Percentiles rank a stretch among this genome's conserved stretches.
These are phyloP conservation scores for Dicranocentrus wangi DNA, from an alignment of 2,888 invertebrate genomes.

Conservation along the genomic window DNA sequence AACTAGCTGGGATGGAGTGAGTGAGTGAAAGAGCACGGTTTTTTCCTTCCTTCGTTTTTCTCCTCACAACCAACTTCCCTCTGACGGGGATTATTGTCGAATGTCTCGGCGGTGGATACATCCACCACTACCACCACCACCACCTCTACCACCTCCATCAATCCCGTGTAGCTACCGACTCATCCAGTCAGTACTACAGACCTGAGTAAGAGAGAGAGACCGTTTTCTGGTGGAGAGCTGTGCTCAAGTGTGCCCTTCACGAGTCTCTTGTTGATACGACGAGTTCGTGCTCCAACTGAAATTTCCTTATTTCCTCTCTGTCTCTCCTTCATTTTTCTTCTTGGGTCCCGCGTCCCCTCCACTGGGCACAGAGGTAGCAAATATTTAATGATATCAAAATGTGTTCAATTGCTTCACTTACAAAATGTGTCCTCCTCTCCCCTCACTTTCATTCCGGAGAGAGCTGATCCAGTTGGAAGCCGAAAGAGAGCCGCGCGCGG, in stretches of 20 bases:
- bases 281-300: too few relatives aligned
- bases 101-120: too few relatives aligned
- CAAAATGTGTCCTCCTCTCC: background rate
- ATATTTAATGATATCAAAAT: slow-evolving; percentile 59
- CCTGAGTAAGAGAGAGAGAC: too few relatives aligned
- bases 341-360: background rate
- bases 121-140: too few relatives aligned
- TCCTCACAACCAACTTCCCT: slow-evolving; percentile 21
- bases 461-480: too few relatives aligned
- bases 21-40: slow-evolving; percentile 53
- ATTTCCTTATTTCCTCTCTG: background rate
- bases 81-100: slow-evolving; percentile 32
- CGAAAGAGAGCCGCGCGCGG: too few relatives aligned
- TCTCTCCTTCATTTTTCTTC: slow-evolving; percentile 22
- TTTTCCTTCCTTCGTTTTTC: slow-evolving; percentile 28
- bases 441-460: background rate
- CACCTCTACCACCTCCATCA: too few relatives aligned
- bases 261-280: background rate
- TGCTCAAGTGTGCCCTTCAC: background rate
- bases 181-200: too few relatives aligned
- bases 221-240: slow-evolving; percentile 8
- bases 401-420: slow-evolving; percentile 20
- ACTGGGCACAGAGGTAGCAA: slow-evolving; percentile 20
- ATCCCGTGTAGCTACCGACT: too few relatives aligned
- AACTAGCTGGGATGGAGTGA: background rate